Evolutionary conservation across 2,888 invertebrate genomes (phyloP).

Genomic region (Gisinianus flammeolus): DNA sequence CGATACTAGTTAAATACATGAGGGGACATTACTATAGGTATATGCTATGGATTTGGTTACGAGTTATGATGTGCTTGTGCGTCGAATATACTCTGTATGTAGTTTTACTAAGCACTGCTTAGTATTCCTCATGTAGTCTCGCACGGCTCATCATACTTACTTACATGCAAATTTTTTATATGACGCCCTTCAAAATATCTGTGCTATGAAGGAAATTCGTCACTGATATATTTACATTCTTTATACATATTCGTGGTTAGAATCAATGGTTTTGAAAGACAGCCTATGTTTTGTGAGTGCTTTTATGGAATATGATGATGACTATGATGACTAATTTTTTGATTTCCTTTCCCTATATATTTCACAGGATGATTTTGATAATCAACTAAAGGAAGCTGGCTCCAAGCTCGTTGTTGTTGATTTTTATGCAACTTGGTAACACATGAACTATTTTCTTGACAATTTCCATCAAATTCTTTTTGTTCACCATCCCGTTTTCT

Average conservation of each 20-base stretch:
- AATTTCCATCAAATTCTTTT: slow-evolving; percentile 99
- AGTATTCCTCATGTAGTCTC: not conserved
- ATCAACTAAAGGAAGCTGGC: slow-evolving; percentile 75
- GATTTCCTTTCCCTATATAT: not conserved
- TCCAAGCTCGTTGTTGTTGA: slow-evolving; percentile 91
- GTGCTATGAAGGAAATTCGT: not conserved
- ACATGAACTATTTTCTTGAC: slow-evolving; percentile 76
- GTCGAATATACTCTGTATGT: too few relatives aligned
- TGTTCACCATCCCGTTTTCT: slow-evolving; percentile 97
- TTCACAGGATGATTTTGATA: slow-evolving; percentile 54
- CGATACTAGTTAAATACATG: not conserved
- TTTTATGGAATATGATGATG: not conserved
- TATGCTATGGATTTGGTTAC: too few relatives aligned
- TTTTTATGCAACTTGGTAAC: slow-evolving; percentile 87
- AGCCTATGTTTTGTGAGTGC: not conserved
- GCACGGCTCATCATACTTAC: too few relatives aligned
- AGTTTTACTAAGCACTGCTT: not conserved
- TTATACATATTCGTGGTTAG: too few relatives aligned
- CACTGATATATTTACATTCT: too few relatives aligned
- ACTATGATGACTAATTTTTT: not conserved
- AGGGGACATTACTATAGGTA: not conserved
- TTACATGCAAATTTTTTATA: not conserved
- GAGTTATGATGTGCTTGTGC: too few relatives aligned
- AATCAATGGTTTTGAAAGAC: not conserved
- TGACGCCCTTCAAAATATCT: not conserved